Evolutionary conservation across 1,140 invertebrate species (phyloP).

Genomic region (Propsilocerus akamusi): DNA sequence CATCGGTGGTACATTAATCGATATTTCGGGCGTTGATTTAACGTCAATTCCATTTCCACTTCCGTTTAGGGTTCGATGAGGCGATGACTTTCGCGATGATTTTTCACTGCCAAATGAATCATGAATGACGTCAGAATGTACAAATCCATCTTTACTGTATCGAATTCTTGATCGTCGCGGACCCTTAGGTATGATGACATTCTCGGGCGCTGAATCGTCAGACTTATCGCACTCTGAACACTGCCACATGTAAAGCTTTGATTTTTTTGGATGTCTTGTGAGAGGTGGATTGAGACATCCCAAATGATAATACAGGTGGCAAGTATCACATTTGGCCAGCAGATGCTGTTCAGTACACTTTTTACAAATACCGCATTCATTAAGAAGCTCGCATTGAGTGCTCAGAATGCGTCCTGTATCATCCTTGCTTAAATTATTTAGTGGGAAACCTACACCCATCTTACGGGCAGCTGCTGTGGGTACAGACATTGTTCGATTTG

Average conservation of each 20-base stretch:
- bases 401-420: conserved; percentile 32
- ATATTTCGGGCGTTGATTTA: too few relatives aligned
- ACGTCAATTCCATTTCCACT: too few relatives aligned
- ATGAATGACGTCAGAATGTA: not conserved
- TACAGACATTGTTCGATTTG: conserved; percentile 37
- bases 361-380: conserved; percentile 71
- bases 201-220: conserved; percentile 47
- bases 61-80: too few relatives aligned
- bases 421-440: conserved; percentile 37
- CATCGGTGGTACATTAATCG: too few relatives aligned
- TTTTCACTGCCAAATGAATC: conserved; percentile 11
- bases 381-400: conserved; percentile 17
- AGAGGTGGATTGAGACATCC: conserved; percentile 84
- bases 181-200: conserved; percentile 54
- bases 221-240: conserved; percentile 79
- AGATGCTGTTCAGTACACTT: conserved; percentile 67
- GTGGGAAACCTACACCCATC: conserved; percentile 62
- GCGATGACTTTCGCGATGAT: not conserved
- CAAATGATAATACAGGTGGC: conserved; percentile 81
- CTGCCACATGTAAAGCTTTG: conserved; percentile 86
- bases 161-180: conserved; percentile 54
- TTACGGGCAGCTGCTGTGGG: conserved; percentile 61
- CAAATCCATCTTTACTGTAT: conserved; percentile 45
- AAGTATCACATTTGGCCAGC: conserved; percentile 86
- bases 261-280: conserved; percentile 83